Evolutionary conservation across 2,888 invertebrate genomes (phyloP), one percentile per base, ranked within the genome.

Genomic region (Branchipolynoe longqiensis): DNA sequence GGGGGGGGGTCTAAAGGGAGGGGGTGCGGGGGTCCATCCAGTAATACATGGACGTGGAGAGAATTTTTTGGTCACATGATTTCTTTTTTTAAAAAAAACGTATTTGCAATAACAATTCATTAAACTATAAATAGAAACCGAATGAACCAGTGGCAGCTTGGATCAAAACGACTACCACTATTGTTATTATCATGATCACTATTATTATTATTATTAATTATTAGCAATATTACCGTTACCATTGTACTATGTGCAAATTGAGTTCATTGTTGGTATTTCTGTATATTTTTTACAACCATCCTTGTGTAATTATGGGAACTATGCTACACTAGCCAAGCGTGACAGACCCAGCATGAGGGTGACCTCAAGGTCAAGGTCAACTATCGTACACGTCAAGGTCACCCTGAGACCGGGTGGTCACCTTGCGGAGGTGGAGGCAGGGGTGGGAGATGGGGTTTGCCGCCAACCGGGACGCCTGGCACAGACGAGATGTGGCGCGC

Each of bases 211-310:
- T 8, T 48, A 48, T 8, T 12, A 48, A 48, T 48, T 12, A 18
- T 48, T 48, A 8, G n/a, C n/a, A n/a, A n/a, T n/a, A n/a, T n/a
- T n/a, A n/a, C n/a, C n/a, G n/a, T n/a, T n/a, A n/a, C 62, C 31
- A 31, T 31, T 31, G 25, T 62, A 25, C 31, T 62, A 31, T 62
- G 62, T 62, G 62, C 1, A 62, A 56, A 56, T 62, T 62, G 62
- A 4, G 48, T 48, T 12, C 18, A 18, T 48, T 48, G 8, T 48
- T 62, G 25, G 25, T 62, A 31, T 14, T 25, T 62, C 25, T 62
- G 31, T 62, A 25, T 58, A 8, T 58, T 58, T 58, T 58, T 69
- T 33, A 69, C 69, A 69, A 69, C 69, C 69, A 69, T 69, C 38
- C 36, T 69, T 36, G 38, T 69, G 38, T 69, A 69, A 22, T 69